phyloP scores from a whole-genome alignment of 1,140 invertebrate genomes.

The Ladona fulva region DNA sequence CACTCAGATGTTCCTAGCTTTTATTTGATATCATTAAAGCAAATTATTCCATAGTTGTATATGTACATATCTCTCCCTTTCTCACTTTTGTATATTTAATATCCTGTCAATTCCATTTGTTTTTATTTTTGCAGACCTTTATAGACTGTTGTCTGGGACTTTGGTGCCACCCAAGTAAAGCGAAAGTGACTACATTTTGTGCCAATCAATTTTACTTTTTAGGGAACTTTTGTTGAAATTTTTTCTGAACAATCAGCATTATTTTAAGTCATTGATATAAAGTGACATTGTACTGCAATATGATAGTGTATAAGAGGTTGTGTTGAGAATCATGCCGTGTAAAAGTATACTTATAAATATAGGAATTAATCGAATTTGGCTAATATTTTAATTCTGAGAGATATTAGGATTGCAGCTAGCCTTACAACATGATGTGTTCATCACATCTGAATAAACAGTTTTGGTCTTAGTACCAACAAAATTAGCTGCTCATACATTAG shows the following conservation, averaged over 20 bases:
- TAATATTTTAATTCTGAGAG: neutral
- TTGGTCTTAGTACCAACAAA: too few species aligned
- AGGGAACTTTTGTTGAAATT: neutral
- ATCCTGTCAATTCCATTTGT: neutral
- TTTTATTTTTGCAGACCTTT: neutral
- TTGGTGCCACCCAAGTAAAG: neutral
- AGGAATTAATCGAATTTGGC: neutral
- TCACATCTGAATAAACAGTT: too few species aligned
- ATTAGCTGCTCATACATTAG: too few species aligned
- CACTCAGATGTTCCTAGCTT: neutral
- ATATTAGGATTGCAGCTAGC: neutral
- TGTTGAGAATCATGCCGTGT: neutral
- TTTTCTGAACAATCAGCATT: neutral
- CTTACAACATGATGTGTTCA: too few species aligned
- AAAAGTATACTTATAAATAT: conserved; percentile 1
- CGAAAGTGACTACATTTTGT: neutral
- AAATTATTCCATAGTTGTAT: neutral
- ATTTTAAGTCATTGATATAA: neutral
- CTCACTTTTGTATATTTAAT: neutral
- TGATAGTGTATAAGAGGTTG: neutral
- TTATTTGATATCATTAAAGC: neutral
- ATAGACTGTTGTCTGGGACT: neutral
- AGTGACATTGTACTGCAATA: neutral
- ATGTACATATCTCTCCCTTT: neutral
- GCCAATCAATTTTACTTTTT: neutral